These are phyloP conservation scores for Eulemur coronatus DNA, from an alignment of 2,797 vertebrate species.

Conservation along the genomic window DNA sequence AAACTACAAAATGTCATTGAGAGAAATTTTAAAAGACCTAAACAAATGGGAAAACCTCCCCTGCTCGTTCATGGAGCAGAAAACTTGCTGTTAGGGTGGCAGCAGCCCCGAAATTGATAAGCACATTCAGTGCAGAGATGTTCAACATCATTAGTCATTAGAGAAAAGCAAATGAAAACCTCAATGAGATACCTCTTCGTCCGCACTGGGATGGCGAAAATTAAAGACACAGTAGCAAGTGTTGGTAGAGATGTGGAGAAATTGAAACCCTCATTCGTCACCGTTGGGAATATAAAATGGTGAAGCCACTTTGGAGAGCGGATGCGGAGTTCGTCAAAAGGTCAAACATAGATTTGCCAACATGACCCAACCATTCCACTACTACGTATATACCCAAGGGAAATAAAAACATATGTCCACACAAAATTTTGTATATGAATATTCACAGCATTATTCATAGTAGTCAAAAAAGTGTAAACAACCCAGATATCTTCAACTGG, in stretches of 20 bases:
- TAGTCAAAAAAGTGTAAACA: background rate
- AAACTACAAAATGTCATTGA: slow-evolving; percentile 10
- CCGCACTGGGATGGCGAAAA: background rate
- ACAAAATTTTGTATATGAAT: background rate
- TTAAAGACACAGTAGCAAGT: background rate
- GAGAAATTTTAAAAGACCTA: background rate
- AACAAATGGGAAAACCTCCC: background rate
- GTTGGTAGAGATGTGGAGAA: background rate
- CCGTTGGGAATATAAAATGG: background rate
- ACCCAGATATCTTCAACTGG: background rate
- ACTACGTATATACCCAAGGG: background rate
- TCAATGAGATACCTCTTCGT: background rate
- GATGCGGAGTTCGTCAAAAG: background rate
- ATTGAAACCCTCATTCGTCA: background rate
- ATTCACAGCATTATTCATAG: background rate
- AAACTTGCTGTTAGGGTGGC: background rate
- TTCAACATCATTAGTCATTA: background rate
- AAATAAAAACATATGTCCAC: background rate
- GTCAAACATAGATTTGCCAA: background rate
- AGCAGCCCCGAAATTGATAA: background rate
- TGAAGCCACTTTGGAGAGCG: background rate
- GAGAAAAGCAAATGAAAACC: slow-evolving; percentile 2
- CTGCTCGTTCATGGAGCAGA: background rate
- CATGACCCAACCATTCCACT: background rate
- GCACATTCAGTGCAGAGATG: background rate